Evolutionary conservation across 2,797 vertebrate genomes (phyloP), one percentile per base, ranked within the genome.

Genomic region (Typhlichthys eigenmanni): DNA sequence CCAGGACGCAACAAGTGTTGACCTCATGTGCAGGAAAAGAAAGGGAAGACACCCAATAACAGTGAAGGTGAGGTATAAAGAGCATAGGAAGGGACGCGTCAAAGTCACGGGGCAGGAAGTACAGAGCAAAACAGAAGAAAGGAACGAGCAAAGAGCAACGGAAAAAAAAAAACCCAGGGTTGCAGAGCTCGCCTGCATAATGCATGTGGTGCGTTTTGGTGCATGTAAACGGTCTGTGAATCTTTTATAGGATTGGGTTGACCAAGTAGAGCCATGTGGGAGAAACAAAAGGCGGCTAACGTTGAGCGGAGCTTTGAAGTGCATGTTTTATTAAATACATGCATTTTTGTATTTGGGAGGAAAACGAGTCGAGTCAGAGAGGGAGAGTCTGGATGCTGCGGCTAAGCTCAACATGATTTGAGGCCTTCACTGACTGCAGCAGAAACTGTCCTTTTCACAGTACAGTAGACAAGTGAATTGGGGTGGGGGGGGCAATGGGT

Each of bases 161-260:
- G 8, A 2, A 16, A 1, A 45, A 45, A 17, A 12, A 38, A 10
- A 38, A 56, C 11, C 34, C 2, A 17, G 13, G 47, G 47, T 4
- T 4, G 47, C 11, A 61, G 55, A 4, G 38, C 9, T 43, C 38
- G 7, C 38, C 38, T 91, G 76, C 79, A 91, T 89, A 80, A 89
- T 91, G 72, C 70, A 91, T 90, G 81, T 0, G 29, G 64, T 78
- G 87, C 78, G 87, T 86, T 85, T 83, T 83, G 83, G 81, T 81
- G 82, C 88, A 81, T 86, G 83, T 91, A 89, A 88, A 89, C 75
- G 69, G 75, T 76, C 61, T 45, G 75, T 87, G 78, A 86, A 91
- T 91, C 17, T 87, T 90, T 89, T 73, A 91, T 87, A 73, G 64
- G 75, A 79, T 76, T 74, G 56, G 75, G 68, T 80, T 87, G 85